Base-by-base conservation (phyloP, 2,888 invertebrate species). In the Caenorhabditis doughertyi region DNA sequence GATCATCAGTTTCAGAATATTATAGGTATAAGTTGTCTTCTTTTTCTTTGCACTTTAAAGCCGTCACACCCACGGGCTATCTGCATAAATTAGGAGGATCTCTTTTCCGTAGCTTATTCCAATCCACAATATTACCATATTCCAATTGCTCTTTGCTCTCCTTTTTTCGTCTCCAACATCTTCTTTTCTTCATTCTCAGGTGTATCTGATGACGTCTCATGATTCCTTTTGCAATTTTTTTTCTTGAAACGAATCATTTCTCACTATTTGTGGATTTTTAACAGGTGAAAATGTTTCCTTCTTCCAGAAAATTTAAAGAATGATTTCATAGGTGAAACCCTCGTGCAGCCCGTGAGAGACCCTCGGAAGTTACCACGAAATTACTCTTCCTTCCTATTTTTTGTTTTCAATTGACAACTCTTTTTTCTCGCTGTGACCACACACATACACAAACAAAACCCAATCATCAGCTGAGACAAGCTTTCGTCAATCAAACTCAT, bases 401-500 rank as follows among this genome's bases (percentile, higher is more conserved):
- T 58, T 76, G 39, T 65, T 56, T 65, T 53, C 65, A 55, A 55
- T 55, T 51, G 55, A 49, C 73, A 73, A 73, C 35, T 65, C 23
- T 51, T 62, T 67, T 55, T 67, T 68, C 29, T n/a, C 23, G 39
- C 25, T 32, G 60, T 42, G 60, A 42, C 42, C 42, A n/a, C n/a
- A n/a, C n/a, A n/a, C n/a, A n/a, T n/a, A 44, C 44, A 44, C 49
- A 42, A 35, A 35, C 71, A 39, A 73, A 73, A 73, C 56, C 47
- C 64, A 73, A 73, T 73, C 64, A 73, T 73, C 73, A 73, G 73
- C 64, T 51, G 72, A 56, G 56, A 53, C 72, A 72, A 18, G 53
- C 49, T 65, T 74, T 67, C 56, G 74, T 74, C 74, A 74, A 74
- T 74, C 74, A 74, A 74, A 67, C 67, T 74, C 74, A 67, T 74